Evolutionary conservation across 2,888 invertebrate genomes (phyloP).

Genomic region (Epistrophella euchroma): DNA sequence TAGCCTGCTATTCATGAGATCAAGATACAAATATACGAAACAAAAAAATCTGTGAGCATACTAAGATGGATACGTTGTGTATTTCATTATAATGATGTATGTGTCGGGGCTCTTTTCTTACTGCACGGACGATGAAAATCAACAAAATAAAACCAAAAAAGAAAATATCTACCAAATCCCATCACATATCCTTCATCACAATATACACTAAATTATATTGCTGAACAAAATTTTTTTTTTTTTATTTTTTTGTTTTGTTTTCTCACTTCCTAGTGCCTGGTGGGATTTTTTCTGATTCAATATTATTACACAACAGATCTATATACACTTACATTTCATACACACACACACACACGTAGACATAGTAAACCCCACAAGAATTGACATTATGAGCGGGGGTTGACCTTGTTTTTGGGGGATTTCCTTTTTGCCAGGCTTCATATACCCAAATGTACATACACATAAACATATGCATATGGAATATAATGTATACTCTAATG

Average conservation of each 20-base stretch:
- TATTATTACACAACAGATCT: conserved; percentile 33
- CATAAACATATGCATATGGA: neutral
- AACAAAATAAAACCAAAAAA: neutral
- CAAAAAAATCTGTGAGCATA: neutral
- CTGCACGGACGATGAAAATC: conserved; percentile 7
- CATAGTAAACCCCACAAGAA: conserved; percentile 25
- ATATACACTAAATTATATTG: conserved; percentile 71
- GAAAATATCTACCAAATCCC: conserved; percentile 43
- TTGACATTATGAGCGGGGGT: conserved; percentile 64
- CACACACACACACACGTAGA: neutral
- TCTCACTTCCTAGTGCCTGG: conserved; percentile 48
- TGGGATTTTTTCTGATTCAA: conserved; percentile 8
- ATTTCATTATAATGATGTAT: conserved; percentile 57
- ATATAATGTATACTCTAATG: neutral
- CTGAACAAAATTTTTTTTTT: too few relatives aligned
- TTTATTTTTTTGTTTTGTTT: conserved; percentile 29
- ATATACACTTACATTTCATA: conserved; percentile 24
- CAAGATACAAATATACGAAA: neutral
- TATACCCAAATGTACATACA: neutral
- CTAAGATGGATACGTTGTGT: conserved; percentile 16
- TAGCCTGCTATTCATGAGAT: conserved; percentile 15
- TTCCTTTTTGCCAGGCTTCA: conserved; percentile 36
- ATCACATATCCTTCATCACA: conserved; percentile 47
- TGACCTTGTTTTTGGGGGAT: conserved; percentile 66
- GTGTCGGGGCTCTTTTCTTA: conserved; percentile 3